Conservation (phyloP, 2,113 vertebrate genomes). For the Dicrurus megarhynchus region DNA sequence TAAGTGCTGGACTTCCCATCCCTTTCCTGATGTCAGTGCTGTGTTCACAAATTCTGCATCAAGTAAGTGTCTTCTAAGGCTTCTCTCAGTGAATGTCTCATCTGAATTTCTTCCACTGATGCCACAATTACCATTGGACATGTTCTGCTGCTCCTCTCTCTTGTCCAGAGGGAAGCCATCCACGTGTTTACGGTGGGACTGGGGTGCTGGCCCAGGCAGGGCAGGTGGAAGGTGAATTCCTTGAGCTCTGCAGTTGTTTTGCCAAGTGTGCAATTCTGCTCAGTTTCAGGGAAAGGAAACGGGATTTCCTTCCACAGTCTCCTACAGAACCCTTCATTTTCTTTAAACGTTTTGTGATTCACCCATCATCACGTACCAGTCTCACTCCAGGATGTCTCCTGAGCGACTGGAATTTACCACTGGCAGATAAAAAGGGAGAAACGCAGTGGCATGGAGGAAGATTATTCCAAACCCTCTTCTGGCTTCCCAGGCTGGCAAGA, state of each 20-base stretch:
- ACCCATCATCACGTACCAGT: background rate
- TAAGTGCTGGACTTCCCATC: background rate
- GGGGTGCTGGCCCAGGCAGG: background rate
- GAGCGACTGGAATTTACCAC: background rate
- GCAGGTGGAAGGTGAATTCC: background rate
- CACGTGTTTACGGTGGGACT: background rate
- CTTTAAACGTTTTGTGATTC: background rate
- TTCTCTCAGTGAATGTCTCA: background rate
- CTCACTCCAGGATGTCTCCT: background rate
- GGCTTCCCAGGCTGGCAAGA: background rate
- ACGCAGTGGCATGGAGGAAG: rapidly evolving
- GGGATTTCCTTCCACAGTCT: background rate
- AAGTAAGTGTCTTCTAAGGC: background rate
- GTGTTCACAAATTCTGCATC: background rate
- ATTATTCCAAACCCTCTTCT: background rate
- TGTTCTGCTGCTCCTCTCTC: background rate
- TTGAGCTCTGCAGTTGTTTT: background rate
- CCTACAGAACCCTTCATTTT: background rate
- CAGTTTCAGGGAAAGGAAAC: background rate
- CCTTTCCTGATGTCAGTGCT: background rate
- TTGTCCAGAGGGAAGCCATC: background rate
- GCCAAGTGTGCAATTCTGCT: background rate
- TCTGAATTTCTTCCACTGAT: background rate
- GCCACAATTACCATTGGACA: background rate
- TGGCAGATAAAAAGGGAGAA: background rate